These are phyloP conservation scores for Hemicrepidius hirtus DNA, from an alignment of 2,888 invertebrate genomes.

Conservation along the genomic window DNA sequence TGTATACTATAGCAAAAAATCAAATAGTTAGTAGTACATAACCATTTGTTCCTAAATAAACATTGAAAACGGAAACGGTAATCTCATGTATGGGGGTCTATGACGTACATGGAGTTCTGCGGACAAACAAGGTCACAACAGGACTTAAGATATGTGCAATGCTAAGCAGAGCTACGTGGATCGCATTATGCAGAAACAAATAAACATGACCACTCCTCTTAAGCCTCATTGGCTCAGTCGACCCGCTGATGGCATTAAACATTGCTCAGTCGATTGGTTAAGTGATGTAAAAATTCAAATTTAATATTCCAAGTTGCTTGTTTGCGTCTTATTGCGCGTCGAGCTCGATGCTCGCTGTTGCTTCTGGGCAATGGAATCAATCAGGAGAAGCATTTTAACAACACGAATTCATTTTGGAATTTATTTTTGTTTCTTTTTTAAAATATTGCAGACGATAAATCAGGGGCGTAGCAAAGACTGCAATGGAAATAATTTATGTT, in stretches of 20 bases:
- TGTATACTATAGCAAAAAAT: neutral
- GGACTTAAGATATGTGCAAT: conserved; percentile 65
- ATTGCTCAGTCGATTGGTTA: conserved; percentile 71
- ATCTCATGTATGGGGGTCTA: conserved; percentile 3
- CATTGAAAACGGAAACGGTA: conserved; percentile 10
- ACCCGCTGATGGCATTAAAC: conserved; percentile 68
- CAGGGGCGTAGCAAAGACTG: no score
- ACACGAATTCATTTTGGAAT: no score
- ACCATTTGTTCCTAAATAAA: neutral
- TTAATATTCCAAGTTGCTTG: conserved; percentile 66
- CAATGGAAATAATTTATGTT: no score
- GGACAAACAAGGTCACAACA: conserved; percentile 60
- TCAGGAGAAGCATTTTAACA: neutral
- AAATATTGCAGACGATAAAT: no score
- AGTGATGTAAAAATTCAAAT: conserved; percentile 72
- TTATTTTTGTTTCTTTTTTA: no score
- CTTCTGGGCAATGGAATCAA: conserved; percentile 11
- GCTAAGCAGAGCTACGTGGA: conserved; percentile 66
- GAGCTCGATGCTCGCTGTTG: conserved; percentile 2
- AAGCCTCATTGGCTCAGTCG: conserved; percentile 66
- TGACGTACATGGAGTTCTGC: conserved; percentile 21
- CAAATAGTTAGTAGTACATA: no score
- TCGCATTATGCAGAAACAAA: conserved; percentile 71
- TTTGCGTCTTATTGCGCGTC: conserved; percentile 36
- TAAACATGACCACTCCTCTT: conserved; percentile 68